Conservation (phyloP, 2,888 invertebrate species). For the Anoplius nigerrimus region DNA sequence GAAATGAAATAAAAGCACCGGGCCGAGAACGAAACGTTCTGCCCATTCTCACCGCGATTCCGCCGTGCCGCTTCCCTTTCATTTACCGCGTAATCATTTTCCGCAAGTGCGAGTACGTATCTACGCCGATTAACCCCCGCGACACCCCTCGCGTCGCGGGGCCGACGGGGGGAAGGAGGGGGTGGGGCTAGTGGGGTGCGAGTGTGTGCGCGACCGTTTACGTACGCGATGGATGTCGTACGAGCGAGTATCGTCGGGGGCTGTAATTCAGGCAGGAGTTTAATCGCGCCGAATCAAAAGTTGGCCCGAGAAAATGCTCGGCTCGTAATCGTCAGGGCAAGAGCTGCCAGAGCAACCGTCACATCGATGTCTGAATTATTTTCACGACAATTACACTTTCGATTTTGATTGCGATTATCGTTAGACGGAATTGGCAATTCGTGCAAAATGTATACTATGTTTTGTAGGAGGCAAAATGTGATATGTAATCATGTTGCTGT, state of each 20-base stretch:
- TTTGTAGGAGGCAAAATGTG: too few species aligned
- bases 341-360: too few species aligned
- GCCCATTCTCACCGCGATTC: slow-evolving; percentile 58
- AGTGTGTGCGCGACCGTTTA: not conserved
- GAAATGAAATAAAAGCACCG: slow-evolving; percentile 74
- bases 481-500: too few species aligned
- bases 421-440: too few species aligned
- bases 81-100: slow-evolving; percentile 72
- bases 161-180: too few species aligned
- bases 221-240: slow-evolving; percentile 12
- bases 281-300: slow-evolving; percentile 47
- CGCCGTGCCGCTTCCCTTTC: slow-evolving; percentile 67
- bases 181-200: too few species aligned
- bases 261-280: slow-evolving; percentile 42
- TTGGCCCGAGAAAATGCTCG: slow-evolving; percentile 45
- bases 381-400: too few species aligned
- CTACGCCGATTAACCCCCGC: slow-evolving; percentile 52
- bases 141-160: too few species aligned
- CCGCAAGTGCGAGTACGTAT: slow-evolving; percentile 62
- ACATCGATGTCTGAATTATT: too few species aligned
- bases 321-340: slow-evolving; percentile 36
- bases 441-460: too few species aligned
- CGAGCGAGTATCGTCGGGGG: slow-evolving; percentile 31
- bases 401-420: too few species aligned
- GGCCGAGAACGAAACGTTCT: slow-evolving; percentile 63